Evolutionary conservation across 2,797 vertebrate species (phyloP).

Genomic region (Tenualosa thibaudeaui): DNA sequence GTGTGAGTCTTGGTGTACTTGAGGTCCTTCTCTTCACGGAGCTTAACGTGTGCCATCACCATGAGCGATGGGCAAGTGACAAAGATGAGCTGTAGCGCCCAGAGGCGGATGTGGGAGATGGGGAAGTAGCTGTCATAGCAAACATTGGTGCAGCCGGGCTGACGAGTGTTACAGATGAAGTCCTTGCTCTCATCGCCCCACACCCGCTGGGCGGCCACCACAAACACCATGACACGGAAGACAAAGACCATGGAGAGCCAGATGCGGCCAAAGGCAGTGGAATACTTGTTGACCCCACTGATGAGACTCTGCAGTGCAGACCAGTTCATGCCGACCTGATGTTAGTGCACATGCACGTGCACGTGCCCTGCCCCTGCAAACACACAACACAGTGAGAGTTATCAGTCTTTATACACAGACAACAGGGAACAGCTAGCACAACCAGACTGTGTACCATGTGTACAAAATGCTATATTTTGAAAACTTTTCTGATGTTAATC

Average conservation of each 20-base stretch:
- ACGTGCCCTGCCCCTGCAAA: conserved; percentile 45
- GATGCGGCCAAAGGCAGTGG: conserved; percentile 89
- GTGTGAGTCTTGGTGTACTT: conserved; percentile 61
- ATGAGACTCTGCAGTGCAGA: conserved; percentile 78
- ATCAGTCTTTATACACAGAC: background rate
- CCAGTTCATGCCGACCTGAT: conserved; percentile 85
- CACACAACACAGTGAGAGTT: background rate
- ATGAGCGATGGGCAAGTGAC: conserved; percentile 92
- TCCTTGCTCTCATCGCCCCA: conserved; percentile 91
- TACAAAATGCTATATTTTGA: background rate
- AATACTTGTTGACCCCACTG: conserved; percentile 89
- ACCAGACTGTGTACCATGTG: background rate
- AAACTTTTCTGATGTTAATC: background rate
- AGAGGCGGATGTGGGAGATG: conserved; percentile 92
- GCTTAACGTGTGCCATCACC: conserved; percentile 90
- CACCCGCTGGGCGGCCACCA: conserved; percentile 86
- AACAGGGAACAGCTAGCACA: background rate
- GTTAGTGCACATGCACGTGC: conserved; percentile 43
- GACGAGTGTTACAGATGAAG: conserved; percentile 86
- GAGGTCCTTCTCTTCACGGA: conserved; percentile 79
- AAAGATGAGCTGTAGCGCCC: conserved; percentile 96
- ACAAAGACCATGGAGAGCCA: conserved; percentile 95
- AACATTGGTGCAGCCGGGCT: conserved; percentile 86
- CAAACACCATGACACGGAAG: conserved; percentile 89
- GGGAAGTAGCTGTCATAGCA: conserved; percentile 92